phyloP scores from a whole-genome alignment of 2,113 vertebrate species.

The Ammodytes dubius region DNA sequence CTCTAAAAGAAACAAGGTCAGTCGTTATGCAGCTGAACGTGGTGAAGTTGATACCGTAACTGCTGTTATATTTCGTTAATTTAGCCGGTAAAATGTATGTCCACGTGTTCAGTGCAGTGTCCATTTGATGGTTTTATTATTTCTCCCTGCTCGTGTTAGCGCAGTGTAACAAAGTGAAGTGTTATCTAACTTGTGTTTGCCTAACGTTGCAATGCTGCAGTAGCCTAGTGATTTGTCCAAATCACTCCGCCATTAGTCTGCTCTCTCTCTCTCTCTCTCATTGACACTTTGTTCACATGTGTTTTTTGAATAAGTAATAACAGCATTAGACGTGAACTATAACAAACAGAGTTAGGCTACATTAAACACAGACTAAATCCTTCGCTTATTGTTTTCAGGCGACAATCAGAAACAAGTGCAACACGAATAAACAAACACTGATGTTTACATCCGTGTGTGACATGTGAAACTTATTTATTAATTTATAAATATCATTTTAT shows the following conservation, averaged over 20 bases:
- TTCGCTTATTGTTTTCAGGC: not conserved
- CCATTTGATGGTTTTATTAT: rapidly evolving
- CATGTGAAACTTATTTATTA: not conserved
- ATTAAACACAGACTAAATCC: too few species aligned
- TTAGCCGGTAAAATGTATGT: rapidly evolving
- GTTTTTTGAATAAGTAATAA: not conserved
- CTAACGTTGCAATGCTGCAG: not conserved
- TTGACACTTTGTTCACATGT: not conserved
- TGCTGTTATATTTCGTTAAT: not conserved
- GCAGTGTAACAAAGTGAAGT: not conserved
- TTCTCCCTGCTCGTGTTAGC: not conserved
- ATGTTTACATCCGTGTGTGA: not conserved
- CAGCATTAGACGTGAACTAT: not conserved
- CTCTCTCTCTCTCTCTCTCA: too few species aligned
- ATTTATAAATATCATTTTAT: not conserved
- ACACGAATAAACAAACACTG: not conserved
- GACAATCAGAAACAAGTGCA: not conserved
- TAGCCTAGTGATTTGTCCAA: too few species aligned
- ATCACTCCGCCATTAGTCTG: too few species aligned
- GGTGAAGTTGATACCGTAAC: not conserved
- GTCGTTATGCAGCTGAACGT: conserved; percentile 1
- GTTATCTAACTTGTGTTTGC: not conserved
- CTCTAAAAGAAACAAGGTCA: conserved; percentile 58
- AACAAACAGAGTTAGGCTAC: too few species aligned
- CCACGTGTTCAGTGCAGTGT: not conserved